Evolutionary conservation across 2,888 invertebrate genomes (phyloP), one percentile per base, ranked within the genome.

Genomic region (Gerris lacustris): DNA sequence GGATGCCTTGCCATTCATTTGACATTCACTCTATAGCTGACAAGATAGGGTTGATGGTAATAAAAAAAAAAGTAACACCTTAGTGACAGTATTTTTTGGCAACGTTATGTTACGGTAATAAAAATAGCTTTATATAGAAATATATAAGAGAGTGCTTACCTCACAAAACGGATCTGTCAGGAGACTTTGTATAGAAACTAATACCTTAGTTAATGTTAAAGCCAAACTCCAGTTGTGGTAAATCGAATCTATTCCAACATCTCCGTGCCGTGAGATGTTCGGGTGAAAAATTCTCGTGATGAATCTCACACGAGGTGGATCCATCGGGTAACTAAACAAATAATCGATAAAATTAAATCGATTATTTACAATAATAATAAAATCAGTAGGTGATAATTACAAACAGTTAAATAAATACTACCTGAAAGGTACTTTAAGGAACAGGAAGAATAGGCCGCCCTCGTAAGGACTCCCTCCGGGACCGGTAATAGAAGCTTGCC

Each of bases 211-310:
- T 78, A 96, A 89, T 64, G 95, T 95, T 74, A 96, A 82, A 0
- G 94, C 95, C 73, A 95, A 82, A n/a, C 94, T 94, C 96, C 96
- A 96, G 82, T 96, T 96, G 82, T 94, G 92, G 77, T 93, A 92
- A 76, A 96, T 93, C 9, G 93, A 94, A 83, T 96, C 96, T 75
- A 96, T 90, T 72, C 96, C 96, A 68, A 96, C 93, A 82, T 96
- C 95, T 5, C 96, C 96, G 81, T 96, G 96, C 0, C 95, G 86
- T 5, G 94, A 94, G 70, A 96, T 91, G 82, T 96, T 96, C 6
- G 96, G 96, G 82, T 96, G 96, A 77, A 94, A 86, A 76, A 96
- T 92, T 81, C 91, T 92, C 0, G 96, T 96, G 73, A 96, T 84
- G 83, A 96, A 96, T 31, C 94, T 85, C 0, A 96, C 94, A 71